Conservation (phyloP, 2,797 vertebrate species). For the Varecia variegata region DNA sequence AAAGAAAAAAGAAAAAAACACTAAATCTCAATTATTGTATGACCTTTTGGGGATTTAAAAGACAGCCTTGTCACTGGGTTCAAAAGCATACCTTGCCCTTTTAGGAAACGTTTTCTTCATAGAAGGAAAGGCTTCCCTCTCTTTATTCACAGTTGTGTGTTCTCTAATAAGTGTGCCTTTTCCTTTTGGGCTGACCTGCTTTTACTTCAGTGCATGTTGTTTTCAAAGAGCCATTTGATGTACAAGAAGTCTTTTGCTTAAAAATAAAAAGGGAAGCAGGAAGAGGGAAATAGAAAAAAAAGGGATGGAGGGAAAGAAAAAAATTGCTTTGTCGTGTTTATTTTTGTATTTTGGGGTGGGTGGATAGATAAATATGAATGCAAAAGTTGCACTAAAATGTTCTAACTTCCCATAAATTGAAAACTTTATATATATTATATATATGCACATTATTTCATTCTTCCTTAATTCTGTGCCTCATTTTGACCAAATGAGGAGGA, state of each 20-base stretch:
- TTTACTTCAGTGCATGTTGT: slow-evolving; percentile 69
- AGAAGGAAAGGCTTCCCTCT: slow-evolving; percentile 45
- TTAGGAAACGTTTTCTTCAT: slow-evolving; percentile 45
- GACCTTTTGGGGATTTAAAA: slow-evolving; percentile 72
- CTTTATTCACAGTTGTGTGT: slow-evolving; percentile 69
- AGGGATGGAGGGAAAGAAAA: not conserved
- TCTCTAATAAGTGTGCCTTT: slow-evolving; percentile 35
- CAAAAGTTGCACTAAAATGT: not conserved
- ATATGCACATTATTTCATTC: not conserved
- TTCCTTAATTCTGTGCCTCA: slow-evolving; percentile 9
- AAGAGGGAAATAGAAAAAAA: slow-evolving; percentile 53
- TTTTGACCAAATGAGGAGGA: slow-evolving; percentile 18
- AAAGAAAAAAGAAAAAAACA: slow-evolving; percentile 34
- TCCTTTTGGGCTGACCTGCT: slow-evolving; percentile 61
- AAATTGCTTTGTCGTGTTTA: not conserved
- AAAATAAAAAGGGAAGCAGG: slow-evolving; percentile 60
- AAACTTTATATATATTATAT: not conserved
- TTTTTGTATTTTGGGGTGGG: not conserved
- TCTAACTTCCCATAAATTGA: not conserved
- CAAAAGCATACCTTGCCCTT: slow-evolving; percentile 53
- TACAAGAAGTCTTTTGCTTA: slow-evolving; percentile 70
- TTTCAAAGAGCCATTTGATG: slow-evolving; percentile 78
- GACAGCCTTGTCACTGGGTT: slow-evolving; percentile 53
- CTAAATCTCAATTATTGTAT: slow-evolving; percentile 70
- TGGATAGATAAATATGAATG: not conserved